phyloP scores from a whole-genome alignment of 53 echinoderm and acorn worm species.

The Holothuria leucospilota region DNA sequence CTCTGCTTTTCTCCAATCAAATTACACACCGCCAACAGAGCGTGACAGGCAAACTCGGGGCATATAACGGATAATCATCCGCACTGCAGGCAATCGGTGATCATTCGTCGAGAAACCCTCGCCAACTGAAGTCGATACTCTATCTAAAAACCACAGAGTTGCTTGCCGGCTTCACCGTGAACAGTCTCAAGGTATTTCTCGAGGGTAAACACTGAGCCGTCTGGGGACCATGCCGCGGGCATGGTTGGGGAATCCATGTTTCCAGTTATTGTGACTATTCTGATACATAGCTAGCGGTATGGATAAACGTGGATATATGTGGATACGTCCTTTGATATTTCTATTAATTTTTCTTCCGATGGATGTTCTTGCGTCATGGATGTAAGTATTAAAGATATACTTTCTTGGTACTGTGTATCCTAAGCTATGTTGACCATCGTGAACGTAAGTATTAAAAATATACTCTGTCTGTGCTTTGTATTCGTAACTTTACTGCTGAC shows the following conservation, averaged over 20 bases:
- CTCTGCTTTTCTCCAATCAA: too few relatives aligned
- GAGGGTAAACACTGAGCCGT: background rate
- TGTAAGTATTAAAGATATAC: background rate
- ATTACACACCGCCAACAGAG: slow-evolving; percentile 23
- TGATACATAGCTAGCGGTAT: background rate
- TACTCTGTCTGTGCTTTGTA: too few relatives aligned
- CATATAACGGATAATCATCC: background rate
- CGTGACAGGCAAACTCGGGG: background rate
- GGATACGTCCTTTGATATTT: background rate
- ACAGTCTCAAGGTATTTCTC: background rate
- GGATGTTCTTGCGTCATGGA: slow-evolving; percentile 25
- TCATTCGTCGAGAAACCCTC: background rate
- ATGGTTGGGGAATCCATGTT: background rate
- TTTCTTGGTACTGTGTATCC: background rate
- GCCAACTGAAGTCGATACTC: too few relatives aligned
- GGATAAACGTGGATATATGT: slow-evolving; percentile 16
- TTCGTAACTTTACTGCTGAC: too few relatives aligned
- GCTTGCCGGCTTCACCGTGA: background rate
- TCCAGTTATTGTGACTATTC: background rate
- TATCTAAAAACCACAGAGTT: too few relatives aligned
- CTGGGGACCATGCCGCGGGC: slow-evolving; percentile 20
- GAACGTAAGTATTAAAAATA: too few relatives aligned
- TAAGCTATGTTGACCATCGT: background rate
- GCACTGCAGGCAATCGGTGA: background rate
- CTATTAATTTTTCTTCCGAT: slow-evolving; percentile 9